phyloP scores from a whole-genome alignment of 2,888 invertebrate species.

The Tenthredo scrophulariae region DNA sequence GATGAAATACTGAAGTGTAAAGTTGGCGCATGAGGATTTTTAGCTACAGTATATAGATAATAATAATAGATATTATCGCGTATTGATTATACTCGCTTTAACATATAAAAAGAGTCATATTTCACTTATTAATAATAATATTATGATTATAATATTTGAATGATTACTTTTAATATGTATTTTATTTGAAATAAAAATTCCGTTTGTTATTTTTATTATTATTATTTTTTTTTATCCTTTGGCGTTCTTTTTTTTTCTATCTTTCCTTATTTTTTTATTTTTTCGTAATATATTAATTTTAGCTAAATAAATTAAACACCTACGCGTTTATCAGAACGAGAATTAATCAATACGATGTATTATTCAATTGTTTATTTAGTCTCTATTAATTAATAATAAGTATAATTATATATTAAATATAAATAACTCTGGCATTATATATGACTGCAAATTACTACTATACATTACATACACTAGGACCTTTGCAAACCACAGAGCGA shows the following conservation, averaged over 20 bases:
- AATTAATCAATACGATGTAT: constrained; percentile 25
- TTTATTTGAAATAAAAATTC: background rate
- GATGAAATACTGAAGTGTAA: constrained; percentile 54
- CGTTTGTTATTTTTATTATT: too few relatives aligned
- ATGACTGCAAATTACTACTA: constrained; percentile 40
- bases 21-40: constrained; percentile 48
- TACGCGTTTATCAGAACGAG: constrained; percentile 12
- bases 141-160: background rate
- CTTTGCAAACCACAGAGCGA: constrained; percentile 41
- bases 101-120: background rate
- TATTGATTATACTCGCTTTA: constrained; percentile 38
- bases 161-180: background rate
- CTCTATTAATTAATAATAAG: constrained; percentile 14
- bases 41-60: constrained; percentile 40
- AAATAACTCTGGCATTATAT: constrained; percentile 36
- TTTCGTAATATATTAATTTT: background rate
- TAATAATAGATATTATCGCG: constrained; percentile 41
- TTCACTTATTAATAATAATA: background rate
- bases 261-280: background rate
- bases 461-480: constrained; percentile 46
- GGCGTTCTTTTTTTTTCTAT: background rate
- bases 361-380: constrained; percentile 9
- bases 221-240: background rate
- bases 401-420: constrained; percentile 46
- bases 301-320: background rate